These are phyloP conservation scores for Pseudorasbora parva DNA, from an alignment of 2,113 vertebrate species.

Conservation along the genomic window DNA sequence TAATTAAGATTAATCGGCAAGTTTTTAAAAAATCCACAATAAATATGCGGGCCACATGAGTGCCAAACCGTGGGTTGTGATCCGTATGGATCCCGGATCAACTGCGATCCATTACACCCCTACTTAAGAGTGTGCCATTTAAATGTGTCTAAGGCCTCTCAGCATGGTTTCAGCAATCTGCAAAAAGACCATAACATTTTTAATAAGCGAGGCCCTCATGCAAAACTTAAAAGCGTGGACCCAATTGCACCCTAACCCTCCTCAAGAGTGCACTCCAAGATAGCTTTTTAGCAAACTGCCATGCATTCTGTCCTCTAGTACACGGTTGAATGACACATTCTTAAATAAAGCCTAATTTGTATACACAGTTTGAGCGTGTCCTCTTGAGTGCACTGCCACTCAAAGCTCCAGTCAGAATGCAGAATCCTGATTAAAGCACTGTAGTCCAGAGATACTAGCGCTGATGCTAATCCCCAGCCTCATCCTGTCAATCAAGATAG, in stretches of 20 bases:
- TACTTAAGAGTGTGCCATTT: background rate
- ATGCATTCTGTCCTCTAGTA: background rate
- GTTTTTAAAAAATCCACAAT: too few relatives aligned
- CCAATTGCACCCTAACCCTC: background rate
- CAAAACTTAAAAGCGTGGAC: background rate
- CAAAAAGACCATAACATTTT: background rate
- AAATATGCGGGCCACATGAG: too few relatives aligned
- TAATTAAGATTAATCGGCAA: too few relatives aligned
- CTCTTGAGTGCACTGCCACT: conserved; percentile 23
- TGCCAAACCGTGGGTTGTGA: too few relatives aligned
- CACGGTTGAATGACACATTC: conserved; percentile 2
- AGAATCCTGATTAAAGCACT: conserved; percentile 31
- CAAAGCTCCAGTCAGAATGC: background rate
- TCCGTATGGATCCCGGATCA: too few relatives aligned
- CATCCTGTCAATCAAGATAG: conserved; percentile 38
- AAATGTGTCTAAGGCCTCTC: background rate
- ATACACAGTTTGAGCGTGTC: conserved; percentile 1
- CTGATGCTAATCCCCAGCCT: conserved; percentile 31
- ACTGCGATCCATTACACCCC: too few relatives aligned
- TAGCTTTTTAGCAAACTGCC: conserved; percentile 9
- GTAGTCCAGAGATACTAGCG: conserved; percentile 22
- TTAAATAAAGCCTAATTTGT: conserved; percentile 34
- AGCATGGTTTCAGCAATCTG: background rate
- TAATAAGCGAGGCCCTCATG: background rate
- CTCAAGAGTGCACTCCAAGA: background rate